phyloP scores from a whole-genome alignment of 2,888 invertebrate genomes.

The Drosophila cognata region DNA sequence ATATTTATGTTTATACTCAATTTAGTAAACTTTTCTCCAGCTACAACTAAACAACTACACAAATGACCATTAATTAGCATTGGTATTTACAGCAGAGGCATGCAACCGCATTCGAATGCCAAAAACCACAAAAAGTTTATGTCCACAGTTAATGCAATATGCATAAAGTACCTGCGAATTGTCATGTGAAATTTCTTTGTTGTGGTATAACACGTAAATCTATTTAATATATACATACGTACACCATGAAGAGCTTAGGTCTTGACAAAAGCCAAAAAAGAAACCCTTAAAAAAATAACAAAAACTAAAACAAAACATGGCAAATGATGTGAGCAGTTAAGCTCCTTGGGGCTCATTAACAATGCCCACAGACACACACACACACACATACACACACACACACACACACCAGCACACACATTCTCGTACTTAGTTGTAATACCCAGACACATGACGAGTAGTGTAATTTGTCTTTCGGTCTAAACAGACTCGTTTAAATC shows the following conservation, averaged over 20 bases:
- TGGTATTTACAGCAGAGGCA: slow-evolving; percentile 5
- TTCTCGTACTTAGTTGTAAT: slow-evolving; percentile 7
- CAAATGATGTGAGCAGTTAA: slow-evolving; percentile 57
- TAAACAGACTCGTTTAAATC: slow-evolving; percentile 72
- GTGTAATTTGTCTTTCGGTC: slow-evolving; percentile 70
- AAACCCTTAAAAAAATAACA: slow-evolving; percentile 2
- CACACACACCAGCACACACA: background rate
- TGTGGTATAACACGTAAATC: slow-evolving; percentile 55
- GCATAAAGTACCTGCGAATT: slow-evolving; percentile 33
- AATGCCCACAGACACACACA: slow-evolving; percentile 46
- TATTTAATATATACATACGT: slow-evolving; percentile 53
- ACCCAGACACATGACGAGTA: slow-evolving; percentile 48
- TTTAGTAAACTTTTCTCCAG: background rate
- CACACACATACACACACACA: background rate
- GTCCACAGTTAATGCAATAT: slow-evolving; percentile 30
- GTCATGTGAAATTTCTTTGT: slow-evolving; percentile 28
- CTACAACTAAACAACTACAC: background rate
- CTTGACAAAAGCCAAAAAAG: slow-evolving; percentile 5
- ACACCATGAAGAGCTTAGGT: slow-evolving; percentile 29
- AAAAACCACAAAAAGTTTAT: slow-evolving; percentile 22
- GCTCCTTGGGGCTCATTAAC: slow-evolving; percentile 76
- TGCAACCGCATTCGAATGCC: slow-evolving; percentile 1
- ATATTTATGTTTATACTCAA: background rate
- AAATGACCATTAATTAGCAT: slow-evolving; percentile 4
- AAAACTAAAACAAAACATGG: slow-evolving; percentile 34